Percentiles rank a stretch among this genome's conserved stretches.
Evolutionary conservation across 2,888 invertebrate genomes (phyloP).

Genomic region (Sphaerolaimus hirsutus): DNA sequence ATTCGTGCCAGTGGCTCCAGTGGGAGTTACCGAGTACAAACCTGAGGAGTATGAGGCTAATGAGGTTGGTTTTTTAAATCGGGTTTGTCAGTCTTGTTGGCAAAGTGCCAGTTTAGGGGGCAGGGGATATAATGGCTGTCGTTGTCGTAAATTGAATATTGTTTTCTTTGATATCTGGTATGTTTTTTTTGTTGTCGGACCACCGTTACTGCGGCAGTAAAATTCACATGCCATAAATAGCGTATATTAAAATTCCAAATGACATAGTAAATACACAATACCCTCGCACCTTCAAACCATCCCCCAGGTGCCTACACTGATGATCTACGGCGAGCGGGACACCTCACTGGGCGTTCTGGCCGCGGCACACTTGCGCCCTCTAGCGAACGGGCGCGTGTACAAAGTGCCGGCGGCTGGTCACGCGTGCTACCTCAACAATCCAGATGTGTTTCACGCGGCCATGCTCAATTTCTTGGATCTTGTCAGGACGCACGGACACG

Average conservation of each 20-base stretch:
- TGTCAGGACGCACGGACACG: slow-evolving; percentile 2
- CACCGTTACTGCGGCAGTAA: too few species aligned
- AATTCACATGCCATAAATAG: too few species aligned
- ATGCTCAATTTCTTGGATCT: slow-evolving; percentile 26
- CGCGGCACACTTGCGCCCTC: slow-evolving; percentile 20
- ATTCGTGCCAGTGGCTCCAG: slow-evolving; percentile 30
- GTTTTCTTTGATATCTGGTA: too few species aligned
- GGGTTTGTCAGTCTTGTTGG: too few species aligned
- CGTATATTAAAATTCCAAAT: slow-evolving; percentile 1
- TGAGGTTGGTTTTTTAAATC: too few species aligned
- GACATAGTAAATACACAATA: slow-evolving; percentile 7
- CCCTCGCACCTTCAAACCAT: neutral
- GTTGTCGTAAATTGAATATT: too few species aligned
- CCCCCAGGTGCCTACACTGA: slow-evolving; percentile 31
- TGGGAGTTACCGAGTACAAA: slow-evolving; percentile 17
- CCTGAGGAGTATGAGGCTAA: slow-evolving; percentile 12
- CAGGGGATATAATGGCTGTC: too few species aligned
- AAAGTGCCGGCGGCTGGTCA: slow-evolving; percentile 27
- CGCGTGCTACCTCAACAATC: slow-evolving; percentile 29
- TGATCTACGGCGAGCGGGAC: slow-evolving; percentile 32
- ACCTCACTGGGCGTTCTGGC: slow-evolving; percentile 21
- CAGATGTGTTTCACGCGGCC: slow-evolving; percentile 27
- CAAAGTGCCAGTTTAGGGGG: too few species aligned
- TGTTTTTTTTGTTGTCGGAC: too few species aligned
- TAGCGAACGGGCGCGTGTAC: slow-evolving; percentile 25